Percentiles rank a stretch among this genome's conserved stretches.
Evolutionary conservation across 1,140 invertebrate species (phyloP).

Genomic region (Leptinotarsa texana): DNA sequence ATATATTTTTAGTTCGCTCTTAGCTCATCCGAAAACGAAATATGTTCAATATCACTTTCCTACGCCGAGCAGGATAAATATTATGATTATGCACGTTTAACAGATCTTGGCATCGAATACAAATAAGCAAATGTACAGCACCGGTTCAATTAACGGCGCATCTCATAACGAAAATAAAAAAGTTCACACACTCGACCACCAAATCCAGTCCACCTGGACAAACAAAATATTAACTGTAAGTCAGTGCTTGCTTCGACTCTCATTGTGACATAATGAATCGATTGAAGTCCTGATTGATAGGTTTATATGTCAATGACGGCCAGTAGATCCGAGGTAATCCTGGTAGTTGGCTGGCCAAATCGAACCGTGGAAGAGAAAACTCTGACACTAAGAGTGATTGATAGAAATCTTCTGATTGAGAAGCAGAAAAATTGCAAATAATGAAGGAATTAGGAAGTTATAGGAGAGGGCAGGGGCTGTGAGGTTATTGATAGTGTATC

Average conservation of each 20-base stretch:
- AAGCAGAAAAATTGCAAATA: constrained; percentile 50
- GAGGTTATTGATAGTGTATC: constrained; percentile 1
- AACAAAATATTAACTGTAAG: not conserved
- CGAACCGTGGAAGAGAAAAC: constrained; percentile 35
- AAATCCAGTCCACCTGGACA: not conserved
- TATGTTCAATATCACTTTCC: too few relatives aligned
- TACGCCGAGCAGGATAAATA: too few relatives aligned
- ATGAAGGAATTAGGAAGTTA: constrained; percentile 43
- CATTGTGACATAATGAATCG: constrained; percentile 27
- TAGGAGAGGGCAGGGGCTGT: not conserved
- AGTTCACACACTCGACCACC: too few relatives aligned
- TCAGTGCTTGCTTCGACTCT: not conserved
- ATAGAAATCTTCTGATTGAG: constrained; percentile 48
- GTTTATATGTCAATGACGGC: constrained; percentile 46
- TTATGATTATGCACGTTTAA: too few relatives aligned
- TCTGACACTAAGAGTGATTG: constrained; percentile 53
- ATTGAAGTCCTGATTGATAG: constrained; percentile 48
- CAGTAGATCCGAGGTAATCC: constrained; percentile 45
- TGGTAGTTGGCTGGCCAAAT: constrained; percentile 38
- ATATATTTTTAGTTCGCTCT: too few relatives aligned
- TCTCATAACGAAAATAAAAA: too few relatives aligned
- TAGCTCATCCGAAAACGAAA: too few relatives aligned
- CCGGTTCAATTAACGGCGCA: too few relatives aligned
- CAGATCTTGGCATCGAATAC: too few relatives aligned
- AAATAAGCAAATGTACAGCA: too few relatives aligned